phyloP scores from a whole-genome alignment of 2,797 vertebrate species.

The Margarornis squamiger region DNA sequence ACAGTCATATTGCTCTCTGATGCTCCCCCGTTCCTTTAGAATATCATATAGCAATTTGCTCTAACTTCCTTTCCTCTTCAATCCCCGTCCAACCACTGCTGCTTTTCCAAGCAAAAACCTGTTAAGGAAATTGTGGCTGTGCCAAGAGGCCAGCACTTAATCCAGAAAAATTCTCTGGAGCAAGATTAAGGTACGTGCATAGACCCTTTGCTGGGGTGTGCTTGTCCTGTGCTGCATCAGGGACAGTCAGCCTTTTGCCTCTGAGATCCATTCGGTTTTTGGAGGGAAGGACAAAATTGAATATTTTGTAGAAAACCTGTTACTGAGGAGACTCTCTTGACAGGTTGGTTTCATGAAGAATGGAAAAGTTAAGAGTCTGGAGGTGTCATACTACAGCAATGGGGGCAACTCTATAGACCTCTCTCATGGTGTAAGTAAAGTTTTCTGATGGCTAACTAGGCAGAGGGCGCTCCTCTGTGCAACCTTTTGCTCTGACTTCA shows the following conservation, averaged over 20 bases:
- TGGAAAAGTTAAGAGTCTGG: slow-evolving; percentile 86
- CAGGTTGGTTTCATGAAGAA: slow-evolving; percentile 90
- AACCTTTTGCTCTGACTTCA: not conserved
- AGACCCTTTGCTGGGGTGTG: not conserved
- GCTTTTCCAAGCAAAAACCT: not conserved
- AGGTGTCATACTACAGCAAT: slow-evolving; percentile 87
- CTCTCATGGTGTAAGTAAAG: slow-evolving; percentile 84
- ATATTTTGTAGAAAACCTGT: not conserved
- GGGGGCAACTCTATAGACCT: slow-evolving; percentile 88
- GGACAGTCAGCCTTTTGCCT: not conserved
- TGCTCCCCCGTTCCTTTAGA: not conserved
- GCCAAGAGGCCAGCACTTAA: not conserved
- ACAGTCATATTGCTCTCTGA: not conserved
- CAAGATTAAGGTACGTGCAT: not conserved
- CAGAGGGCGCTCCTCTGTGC: not conserved
- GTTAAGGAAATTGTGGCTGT: not conserved
- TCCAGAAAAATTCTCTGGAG: not conserved
- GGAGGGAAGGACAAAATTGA: not conserved
- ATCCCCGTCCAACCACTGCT: not conserved
- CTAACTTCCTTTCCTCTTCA: not conserved
- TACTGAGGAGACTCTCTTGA: not conserved
- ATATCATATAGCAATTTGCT: not conserved
- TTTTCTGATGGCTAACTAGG: not conserved
- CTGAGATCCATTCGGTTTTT: not conserved
- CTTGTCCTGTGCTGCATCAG: not conserved